These are phyloP conservation scores for Nannoperca obscura DNA, from an alignment of 2,797 vertebrate species.

Conservation along the genomic window DNA sequence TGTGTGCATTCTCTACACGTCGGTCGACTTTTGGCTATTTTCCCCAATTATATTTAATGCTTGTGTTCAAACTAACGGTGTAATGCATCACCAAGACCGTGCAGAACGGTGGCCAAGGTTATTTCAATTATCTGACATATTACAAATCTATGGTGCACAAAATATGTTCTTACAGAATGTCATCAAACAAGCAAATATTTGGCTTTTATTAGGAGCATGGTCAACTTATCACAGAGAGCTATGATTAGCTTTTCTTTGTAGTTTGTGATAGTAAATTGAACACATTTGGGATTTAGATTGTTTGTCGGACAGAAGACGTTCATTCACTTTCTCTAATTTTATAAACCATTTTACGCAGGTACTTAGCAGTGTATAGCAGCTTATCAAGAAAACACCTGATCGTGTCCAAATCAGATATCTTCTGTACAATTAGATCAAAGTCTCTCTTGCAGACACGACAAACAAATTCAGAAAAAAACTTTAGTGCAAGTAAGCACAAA, in stretches of 20 bases:
- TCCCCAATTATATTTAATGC: not conserved
- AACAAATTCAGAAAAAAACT: constrained; percentile 30
- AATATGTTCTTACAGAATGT: not conserved
- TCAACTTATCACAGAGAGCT: not conserved
- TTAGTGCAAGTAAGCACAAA: constrained; percentile 40
- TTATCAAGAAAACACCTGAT: not conserved
- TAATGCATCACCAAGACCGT: not conserved
- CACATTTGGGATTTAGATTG: not conserved
- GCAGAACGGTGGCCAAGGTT: not conserved
- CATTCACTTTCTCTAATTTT: not conserved
- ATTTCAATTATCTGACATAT: not conserved
- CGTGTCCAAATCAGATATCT: not conserved
- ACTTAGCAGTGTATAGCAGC: not conserved
- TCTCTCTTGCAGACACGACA: not conserved
- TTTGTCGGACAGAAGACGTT: not conserved
- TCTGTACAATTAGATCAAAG: not conserved
- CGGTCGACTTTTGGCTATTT: not conserved
- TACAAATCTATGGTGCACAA: not conserved
- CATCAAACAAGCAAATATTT: not conserved
- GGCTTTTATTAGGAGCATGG: not conserved
- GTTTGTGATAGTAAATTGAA: not conserved
- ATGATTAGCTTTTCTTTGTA: not conserved
- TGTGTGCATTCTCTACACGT: not conserved
- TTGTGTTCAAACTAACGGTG: no score
- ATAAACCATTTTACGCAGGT: not conserved